These are phyloP conservation scores for Nowickia ferox DNA, from an alignment of 2,888 invertebrate species.

Conservation along the genomic window DNA sequence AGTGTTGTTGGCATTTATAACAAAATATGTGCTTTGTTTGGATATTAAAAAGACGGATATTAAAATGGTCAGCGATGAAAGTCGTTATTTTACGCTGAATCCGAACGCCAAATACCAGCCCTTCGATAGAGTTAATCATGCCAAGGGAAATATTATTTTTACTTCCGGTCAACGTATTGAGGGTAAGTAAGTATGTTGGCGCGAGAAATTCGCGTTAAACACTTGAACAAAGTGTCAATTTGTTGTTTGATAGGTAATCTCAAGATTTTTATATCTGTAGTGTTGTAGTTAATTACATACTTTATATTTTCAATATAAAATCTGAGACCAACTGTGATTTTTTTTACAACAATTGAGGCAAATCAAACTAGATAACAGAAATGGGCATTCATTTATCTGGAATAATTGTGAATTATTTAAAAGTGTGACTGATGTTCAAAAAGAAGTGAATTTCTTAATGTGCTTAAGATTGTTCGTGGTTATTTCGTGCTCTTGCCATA, in stretches of 20 bases:
- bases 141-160: slow-evolving; percentile 80
- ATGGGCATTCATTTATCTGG: no score
- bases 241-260: neutral
- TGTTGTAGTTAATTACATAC: neutral
- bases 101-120: slow-evolving; percentile 72
- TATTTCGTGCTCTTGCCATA: no score
- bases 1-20: slow-evolving; percentile 14
- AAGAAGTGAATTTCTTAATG: no score
- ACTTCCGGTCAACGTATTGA: slow-evolving; percentile 77
- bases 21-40: slow-evolving; percentile 64
- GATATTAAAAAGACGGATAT: slow-evolving; percentile 78
- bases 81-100: slow-evolving; percentile 74
- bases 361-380: no score
- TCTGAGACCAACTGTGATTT: no score
- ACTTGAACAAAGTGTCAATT: neutral
- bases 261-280: neutral
- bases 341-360: no score
- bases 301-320: no score
- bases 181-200: slow-evolving; percentile 78
- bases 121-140: slow-evolving; percentile 77
- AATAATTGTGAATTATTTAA: no score
- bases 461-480: no score
- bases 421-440: no score
- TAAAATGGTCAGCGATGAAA: slow-evolving; percentile 75
- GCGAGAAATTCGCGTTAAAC: neutral